Evolutionary conservation across 2,797 vertebrate genomes (phyloP).

Genomic region (Chloroceryle inda): DNA sequence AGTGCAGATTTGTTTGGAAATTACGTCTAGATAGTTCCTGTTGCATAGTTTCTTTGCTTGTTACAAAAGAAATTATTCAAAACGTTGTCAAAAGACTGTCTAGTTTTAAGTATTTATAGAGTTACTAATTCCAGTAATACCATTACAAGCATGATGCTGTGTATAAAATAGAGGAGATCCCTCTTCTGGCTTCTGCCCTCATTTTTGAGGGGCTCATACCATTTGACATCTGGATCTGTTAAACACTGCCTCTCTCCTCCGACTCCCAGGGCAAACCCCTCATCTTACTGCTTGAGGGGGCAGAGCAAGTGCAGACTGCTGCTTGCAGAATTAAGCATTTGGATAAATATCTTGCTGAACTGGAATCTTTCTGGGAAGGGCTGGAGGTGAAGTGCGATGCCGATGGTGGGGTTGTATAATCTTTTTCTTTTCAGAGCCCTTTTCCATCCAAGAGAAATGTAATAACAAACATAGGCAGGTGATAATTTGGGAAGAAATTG

Average conservation of each 20-base stretch:
- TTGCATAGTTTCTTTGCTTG: not conserved
- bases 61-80: not conserved
- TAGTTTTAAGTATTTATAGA: not conserved
- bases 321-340: not conserved
- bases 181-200: not conserved
- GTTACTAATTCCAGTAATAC: not conserved
- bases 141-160: not conserved
- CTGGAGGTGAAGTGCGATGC: not conserved
- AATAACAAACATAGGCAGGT: not conserved
- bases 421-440: not conserved
- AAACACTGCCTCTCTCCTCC: not conserved
- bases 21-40: not conserved
- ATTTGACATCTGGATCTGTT: not conserved
- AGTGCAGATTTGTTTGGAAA: not conserved
- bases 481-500: not conserved
- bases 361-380: slow-evolving; percentile 3
- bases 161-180: not conserved
- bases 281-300: not conserved
- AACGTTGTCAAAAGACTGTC: not conserved
- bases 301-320: not conserved
- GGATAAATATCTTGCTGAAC: slow-evolving; percentile 6
- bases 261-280: not conserved
- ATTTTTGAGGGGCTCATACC: not conserved
- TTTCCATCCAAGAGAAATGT: not conserved
- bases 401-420: not conserved